Percentiles rank a stretch among this genome's conserved stretches.
phyloP scores from a whole-genome alignment of 2,113 vertebrate genomes.

The Epinephelus lanceolatus region DNA sequence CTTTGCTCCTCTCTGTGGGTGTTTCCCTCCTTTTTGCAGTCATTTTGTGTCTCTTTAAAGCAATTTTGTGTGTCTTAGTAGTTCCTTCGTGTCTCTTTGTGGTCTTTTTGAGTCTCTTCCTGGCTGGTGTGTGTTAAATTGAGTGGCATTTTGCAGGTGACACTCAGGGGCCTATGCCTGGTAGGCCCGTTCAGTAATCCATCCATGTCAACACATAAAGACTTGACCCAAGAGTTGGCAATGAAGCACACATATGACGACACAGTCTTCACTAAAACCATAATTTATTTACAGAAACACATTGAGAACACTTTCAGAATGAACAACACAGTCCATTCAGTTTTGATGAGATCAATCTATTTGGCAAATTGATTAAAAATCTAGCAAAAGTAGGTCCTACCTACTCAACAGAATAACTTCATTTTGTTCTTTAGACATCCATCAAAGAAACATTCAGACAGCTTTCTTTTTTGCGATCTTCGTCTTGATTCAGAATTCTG shows the following conservation, averaged over 20 bases:
- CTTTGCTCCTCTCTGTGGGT: no score
- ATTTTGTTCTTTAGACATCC: conserved; percentile 33
- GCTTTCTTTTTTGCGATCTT: conserved; percentile 7
- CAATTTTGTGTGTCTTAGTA: no score
- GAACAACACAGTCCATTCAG: conserved; percentile 53
- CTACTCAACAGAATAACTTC: conserved; percentile 33
- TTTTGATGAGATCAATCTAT: conserved; percentile 57
- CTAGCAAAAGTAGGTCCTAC: conserved; percentile 49
- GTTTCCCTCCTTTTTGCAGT: no score
- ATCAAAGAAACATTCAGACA: conserved; percentile 26
- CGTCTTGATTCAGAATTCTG: conserved; percentile 18
- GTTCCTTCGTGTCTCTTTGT: no score
- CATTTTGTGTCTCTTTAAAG: no score
- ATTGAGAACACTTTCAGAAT: conserved; percentile 67
- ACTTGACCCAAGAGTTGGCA: not conserved
- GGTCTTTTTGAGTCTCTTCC: no score
- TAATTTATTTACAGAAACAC: conserved; percentile 82
- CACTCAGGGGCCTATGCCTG: no score
- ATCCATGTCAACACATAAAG: not conserved
- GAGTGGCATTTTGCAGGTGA: no score
- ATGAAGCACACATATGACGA: not conserved
- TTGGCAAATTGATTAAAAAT: conserved; percentile 76
- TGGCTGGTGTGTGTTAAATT: no score
- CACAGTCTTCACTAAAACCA: conserved; percentile 68
- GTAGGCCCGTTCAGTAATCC: no score